Base-by-base conservation (phyloP, 2,113 vertebrate genomes). In the Dicerorhinus sumatrensis region DNA sequence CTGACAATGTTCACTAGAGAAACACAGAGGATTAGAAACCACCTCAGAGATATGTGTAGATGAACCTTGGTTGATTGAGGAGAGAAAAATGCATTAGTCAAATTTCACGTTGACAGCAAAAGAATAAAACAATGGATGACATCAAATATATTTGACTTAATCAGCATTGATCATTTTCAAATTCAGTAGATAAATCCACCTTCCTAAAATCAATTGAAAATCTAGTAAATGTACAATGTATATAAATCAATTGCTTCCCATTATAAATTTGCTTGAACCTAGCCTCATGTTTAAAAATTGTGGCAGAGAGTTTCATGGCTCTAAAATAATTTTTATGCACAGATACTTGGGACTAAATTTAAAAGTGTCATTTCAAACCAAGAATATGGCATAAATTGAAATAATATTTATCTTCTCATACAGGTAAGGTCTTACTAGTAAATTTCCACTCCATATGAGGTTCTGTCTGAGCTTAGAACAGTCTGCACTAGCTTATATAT, bases 181-280 rank as follows among this genome's bases (percentile, higher is more conserved):
- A 94, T 91, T 92, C 14, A 88, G 42, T 67, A 81, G 63, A 62
- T 87, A 93, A 96, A 91, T 91, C 29, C 29, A 75, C 88, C 72
- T 85, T 89, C 48, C 27, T 86, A 82, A 79, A 96, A 84, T 88
- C 91, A 95, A 72, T 46, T 36, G 70, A 85, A 95, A 95, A 95
- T 95, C 60, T 31, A 65, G 54, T 83, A 86, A 94, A 87, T 13
- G 6, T 42, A 79, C 51, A 89, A 16, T 65, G 23, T 25, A 46
- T 42, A 31, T 56, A 58, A 73, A 65, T 95, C 75, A 85, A 25
- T 96, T 87, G 18, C 46, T 84, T 94, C 56, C 39, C 16, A 29
- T 77, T 88, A 73, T 16, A 86, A 72, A 83, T 90, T 65, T 95
- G 23, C 46, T 73, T 92, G 60, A 91, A 54, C 8, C n/a, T 63